A percentile compares a stretch with the other conserved stretches of the same genome.
phyloP scores from a whole-genome alignment of 2,113 vertebrate genomes.

The Caloenas nicobarica region DNA sequence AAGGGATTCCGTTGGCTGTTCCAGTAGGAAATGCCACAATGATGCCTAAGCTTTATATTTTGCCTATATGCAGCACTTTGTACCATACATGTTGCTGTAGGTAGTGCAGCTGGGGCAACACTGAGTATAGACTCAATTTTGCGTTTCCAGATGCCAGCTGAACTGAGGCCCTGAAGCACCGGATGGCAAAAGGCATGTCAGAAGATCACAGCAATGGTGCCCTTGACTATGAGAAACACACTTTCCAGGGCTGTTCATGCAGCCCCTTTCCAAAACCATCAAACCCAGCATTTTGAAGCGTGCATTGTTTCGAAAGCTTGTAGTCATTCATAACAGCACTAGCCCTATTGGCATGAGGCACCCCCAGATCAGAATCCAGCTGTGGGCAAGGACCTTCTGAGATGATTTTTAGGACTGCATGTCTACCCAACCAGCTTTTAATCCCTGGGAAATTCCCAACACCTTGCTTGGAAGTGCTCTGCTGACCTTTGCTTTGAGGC shows the following conservation, averaged over 20 bases:
- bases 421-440: neutral
- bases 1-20: neutral
- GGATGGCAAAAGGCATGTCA: neutral
- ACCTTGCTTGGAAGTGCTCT: neutral
- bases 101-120: neutral
- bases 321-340: neutral
- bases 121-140: neutral
- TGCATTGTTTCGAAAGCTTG: neutral
- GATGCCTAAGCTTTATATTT: neutral
- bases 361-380: neutral
- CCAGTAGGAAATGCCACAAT: neutral
- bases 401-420: neutral
- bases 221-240: neutral
- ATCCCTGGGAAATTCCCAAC: neutral
- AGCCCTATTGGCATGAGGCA: rapidly evolving
- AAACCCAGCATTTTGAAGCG: neutral
- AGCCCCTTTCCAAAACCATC: neutral
- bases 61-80: neutral
- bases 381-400: neutral
- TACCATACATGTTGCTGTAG: neutral
- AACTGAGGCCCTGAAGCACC: neutral
- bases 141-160: neutral
- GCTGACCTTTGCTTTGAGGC: neutral
- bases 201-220: neutral
- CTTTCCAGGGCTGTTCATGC: neutral